Evolutionary conservation across 2,113 vertebrate species (phyloP).

Genomic region (Triplophysa siluroides): DNA sequence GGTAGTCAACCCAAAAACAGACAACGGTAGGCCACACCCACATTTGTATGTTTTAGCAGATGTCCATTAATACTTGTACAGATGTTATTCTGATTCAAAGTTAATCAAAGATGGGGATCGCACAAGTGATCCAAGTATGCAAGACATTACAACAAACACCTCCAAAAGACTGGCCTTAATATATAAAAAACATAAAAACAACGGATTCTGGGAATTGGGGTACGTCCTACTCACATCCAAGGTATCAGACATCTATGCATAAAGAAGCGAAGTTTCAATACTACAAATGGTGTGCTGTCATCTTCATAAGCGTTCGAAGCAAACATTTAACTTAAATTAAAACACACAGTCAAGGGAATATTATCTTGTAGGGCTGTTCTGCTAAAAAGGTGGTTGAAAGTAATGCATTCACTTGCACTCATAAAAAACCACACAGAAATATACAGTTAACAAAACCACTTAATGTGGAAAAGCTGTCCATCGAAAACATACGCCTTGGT

Average conservation of each 20-base stretch:
- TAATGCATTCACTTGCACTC: constrained; percentile 58
- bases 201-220: not conserved
- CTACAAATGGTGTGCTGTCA: not conserved
- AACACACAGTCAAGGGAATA: not conserved
- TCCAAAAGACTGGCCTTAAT: constrained; percentile 12
- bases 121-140: not conserved
- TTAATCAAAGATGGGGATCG: not conserved
- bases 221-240: not conserved
- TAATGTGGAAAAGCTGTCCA: not conserved
- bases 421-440: constrained; percentile 36
- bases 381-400: constrained; percentile 53
- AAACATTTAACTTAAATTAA: constrained; percentile 13
- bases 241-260: not conserved
- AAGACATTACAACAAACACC: not conserved
- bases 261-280: not conserved
- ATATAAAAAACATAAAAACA: constrained; percentile 39
- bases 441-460: constrained; percentile 19
- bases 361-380: not conserved
- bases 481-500: not conserved
- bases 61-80: not conserved
- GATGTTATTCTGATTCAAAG: not conserved
- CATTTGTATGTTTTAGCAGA: not conserved
- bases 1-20: constrained; percentile 65
- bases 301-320: not conserved
- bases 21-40: not conserved